A percentile compares a stretch with the other conserved stretches of the same genome.
Conservation (phyloP, 1,140 invertebrate genomes). For the Danaus melanippus region DNA sequence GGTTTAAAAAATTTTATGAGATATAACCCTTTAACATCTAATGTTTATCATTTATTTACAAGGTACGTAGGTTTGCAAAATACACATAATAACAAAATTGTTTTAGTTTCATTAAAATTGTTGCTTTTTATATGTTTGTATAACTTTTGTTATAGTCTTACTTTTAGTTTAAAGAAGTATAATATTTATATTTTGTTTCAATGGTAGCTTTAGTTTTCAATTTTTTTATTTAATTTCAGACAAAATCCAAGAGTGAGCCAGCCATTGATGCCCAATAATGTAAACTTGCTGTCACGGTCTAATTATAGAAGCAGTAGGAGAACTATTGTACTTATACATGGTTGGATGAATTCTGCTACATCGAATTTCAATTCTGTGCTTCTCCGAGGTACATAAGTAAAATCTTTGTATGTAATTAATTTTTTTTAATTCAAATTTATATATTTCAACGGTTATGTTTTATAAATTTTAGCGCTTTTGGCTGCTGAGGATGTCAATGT, state of each 20-base stretch:
- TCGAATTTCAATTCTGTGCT: slow-evolving; percentile 31
- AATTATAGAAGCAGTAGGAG: slow-evolving; percentile 30
- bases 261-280: slow-evolving; percentile 26
- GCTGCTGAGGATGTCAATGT: slow-evolving; percentile 68
- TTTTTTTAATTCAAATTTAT: neutral
- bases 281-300: slow-evolving; percentile 15
- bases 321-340: slow-evolving; percentile 38
- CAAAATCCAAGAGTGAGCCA: slow-evolving; percentile 34
- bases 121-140: too few relatives aligned
- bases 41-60: slow-evolving; percentile 42
- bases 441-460: slow-evolving; percentile 2
- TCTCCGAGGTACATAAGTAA: slow-evolving; percentile 31
- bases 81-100: too few relatives aligned
- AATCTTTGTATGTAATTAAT: neutral
- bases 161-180: too few relatives aligned
- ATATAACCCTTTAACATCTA: slow-evolving; percentile 25
- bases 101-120: too few relatives aligned
- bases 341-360: slow-evolving; percentile 30
- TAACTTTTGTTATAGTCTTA: too few relatives aligned
- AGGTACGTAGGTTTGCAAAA: slow-evolving; percentile 21
- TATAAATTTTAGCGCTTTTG: slow-evolving; percentile 50
- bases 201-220: too few relatives aligned
- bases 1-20: slow-evolving; percentile 16
- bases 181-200: too few relatives aligned
- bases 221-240: slow-evolving; percentile 18